Evolutionary conservation across 2,113 vertebrate species (phyloP).

Genomic region (Monopterus albus): DNA sequence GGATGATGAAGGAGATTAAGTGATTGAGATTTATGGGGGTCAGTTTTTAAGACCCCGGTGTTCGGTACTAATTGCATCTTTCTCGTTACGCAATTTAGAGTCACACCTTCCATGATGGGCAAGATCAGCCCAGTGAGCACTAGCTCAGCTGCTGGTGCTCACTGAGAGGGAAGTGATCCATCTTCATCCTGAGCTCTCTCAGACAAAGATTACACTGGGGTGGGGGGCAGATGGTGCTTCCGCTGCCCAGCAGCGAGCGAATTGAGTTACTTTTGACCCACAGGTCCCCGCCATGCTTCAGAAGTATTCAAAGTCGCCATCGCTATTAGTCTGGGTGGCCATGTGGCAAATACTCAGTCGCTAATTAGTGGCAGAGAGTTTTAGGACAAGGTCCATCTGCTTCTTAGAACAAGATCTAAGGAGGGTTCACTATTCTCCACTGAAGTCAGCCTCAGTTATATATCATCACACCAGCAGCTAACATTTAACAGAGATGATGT

Average conservation of each 20-base stretch:
- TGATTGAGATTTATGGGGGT: slow-evolving; percentile 72
- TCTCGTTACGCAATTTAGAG: slow-evolving; percentile 59
- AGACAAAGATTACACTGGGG: slow-evolving; percentile 30
- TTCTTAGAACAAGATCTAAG: slow-evolving; percentile 41
- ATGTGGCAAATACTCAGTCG: slow-evolving; percentile 64
- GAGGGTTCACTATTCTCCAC: slow-evolving; percentile 4
- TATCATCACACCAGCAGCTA: slow-evolving; percentile 48
- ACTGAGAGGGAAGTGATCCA: slow-evolving; percentile 73
- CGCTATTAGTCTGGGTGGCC: slow-evolving; percentile 48
- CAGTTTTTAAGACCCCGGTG: slow-evolving; percentile 50
- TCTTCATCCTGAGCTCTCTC: slow-evolving; percentile 64
- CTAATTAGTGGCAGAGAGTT: slow-evolving; percentile 60
- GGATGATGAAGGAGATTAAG: slow-evolving; percentile 41
- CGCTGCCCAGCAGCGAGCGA: slow-evolving; percentile 55
- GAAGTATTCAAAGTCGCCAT: slow-evolving; percentile 51
- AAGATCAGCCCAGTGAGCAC: slow-evolving; percentile 24
- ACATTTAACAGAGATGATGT: slow-evolving; percentile 21
- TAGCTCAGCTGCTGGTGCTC: slow-evolving; percentile 55
- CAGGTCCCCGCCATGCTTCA: slow-evolving; percentile 48
- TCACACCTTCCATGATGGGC: slow-evolving; percentile 47
- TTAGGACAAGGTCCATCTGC: slow-evolving; percentile 72
- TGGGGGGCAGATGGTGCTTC: slow-evolving; percentile 69
- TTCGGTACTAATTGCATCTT: slow-evolving; percentile 55
- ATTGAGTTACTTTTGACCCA: slow-evolving; percentile 79
- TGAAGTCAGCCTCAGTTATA: slow-evolving; percentile 29